Base-by-base conservation (phyloP, 2,888 invertebrate genomes). In the Archaeoteleia sp. region DNA sequence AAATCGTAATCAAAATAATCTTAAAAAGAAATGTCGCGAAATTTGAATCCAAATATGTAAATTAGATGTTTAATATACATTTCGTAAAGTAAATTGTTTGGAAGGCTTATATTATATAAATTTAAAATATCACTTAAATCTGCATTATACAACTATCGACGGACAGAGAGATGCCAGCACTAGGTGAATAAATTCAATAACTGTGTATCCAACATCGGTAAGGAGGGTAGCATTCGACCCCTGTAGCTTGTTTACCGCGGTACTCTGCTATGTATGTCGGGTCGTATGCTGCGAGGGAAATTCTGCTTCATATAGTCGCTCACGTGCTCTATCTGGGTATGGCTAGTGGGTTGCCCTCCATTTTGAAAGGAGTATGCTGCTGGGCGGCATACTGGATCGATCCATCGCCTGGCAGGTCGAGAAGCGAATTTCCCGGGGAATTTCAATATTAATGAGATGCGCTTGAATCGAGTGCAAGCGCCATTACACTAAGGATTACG, bases 391-490 rank as follows among this genome's bases (percentile, higher is more conserved):
- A 34, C 29, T 34, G 45, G 51, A 70, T 67, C 60, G 55, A 65
- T 67, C 39, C 32, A 27, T 32, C 45, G 55, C 48, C 60, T 61
- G 39, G 25, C 35, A 49, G 55, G 43, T 62, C 37, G 58, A 54
- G 62, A 51, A 58, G 49, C 43, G 48, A 67, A 60, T 60, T 67
- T 66, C 49, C 48, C 46, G 27, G 53, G 53, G 51, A 63, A 60
- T 57, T 55, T 61, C 42, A 65, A 61, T 70, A 63, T 67, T 67
- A 70, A 67, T 67, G 67, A 57, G 46, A 65, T 61, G 58, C 53
- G 43, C 57, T 61, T 62, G 51, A 49, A 46, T 61, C 30, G 57
- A 51, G 49, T 67, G 55, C 32, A 34, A 61, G 39, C 43, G 37
- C 45, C 32, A 45, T 55, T 61, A 55, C 43, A 67, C 39, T 7